Conservation (phyloP, 2,797 vertebrate genomes). For the Sebastes cheni region DNA sequence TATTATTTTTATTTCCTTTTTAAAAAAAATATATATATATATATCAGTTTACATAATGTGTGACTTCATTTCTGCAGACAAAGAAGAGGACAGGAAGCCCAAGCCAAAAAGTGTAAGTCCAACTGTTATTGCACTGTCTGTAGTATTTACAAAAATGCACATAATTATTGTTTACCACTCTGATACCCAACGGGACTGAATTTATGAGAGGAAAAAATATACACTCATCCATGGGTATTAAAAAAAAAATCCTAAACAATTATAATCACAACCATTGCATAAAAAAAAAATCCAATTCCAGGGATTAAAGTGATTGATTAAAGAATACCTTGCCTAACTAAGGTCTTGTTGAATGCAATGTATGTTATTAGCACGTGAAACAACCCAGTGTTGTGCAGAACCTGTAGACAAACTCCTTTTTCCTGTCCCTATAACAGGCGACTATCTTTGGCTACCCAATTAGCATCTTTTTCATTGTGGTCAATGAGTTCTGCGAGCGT, state of each 20-base stretch:
- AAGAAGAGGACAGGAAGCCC: slow-evolving; percentile 28
- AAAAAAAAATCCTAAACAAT: background rate
- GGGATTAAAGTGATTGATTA: background rate
- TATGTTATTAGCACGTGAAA: background rate
- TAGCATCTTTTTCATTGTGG: slow-evolving; percentile 93
- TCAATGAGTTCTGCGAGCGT: slow-evolving; percentile 95
- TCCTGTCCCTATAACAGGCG: slow-evolving; percentile 14
- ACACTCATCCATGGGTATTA: background rate
- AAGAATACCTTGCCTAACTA: background rate
- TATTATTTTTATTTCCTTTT: background rate
- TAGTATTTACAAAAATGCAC: background rate
- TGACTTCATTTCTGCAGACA: slow-evolving; percentile 53
- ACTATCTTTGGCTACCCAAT: slow-evolving; percentile 84
- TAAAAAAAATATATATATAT: too few relatives aligned
- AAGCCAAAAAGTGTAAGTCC: slow-evolving; percentile 60
- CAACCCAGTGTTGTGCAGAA: background rate
- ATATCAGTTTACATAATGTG: background rate
- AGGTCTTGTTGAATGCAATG: background rate
- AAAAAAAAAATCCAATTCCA: background rate
- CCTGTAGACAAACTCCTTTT: background rate
- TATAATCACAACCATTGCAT: background rate
- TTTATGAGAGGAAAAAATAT: background rate
- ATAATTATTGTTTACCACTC: background rate
- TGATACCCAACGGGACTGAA: background rate
- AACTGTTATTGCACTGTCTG: background rate